Evolutionary conservation across 2,888 invertebrate species (phyloP).

Genomic region (Cotesia congregata): DNA sequence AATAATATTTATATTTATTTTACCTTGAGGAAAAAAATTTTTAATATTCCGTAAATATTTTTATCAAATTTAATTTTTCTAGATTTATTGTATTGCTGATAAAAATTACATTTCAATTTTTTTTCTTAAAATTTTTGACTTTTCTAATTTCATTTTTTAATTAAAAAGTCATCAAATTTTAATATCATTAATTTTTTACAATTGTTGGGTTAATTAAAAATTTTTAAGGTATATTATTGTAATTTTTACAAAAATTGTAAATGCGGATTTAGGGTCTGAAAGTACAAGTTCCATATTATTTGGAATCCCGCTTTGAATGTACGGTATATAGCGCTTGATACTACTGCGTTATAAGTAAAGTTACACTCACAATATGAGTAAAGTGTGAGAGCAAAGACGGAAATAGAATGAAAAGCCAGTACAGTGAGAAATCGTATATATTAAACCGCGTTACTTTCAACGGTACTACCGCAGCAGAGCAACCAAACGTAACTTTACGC

Average conservation of each 20-base stretch:
- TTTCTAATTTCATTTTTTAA: no score
- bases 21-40: no score
- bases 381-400: conserved; percentile 8
- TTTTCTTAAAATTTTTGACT: no score
- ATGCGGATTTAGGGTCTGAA: neutral
- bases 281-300: neutral
- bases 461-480: neutral
- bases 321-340: neutral
- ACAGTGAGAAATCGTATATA: neutral
- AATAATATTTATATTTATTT: no score
- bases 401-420: conserved; percentile 26
- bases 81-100: no score
- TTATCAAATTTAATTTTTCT: no score
- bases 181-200: neutral
- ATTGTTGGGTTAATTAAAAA: neutral
- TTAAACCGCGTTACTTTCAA: conserved; percentile 2
- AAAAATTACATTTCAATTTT: no score
- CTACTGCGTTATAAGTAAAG: neutral
- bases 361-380: neutral
- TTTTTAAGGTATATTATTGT: no score
- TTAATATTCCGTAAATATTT: no score
- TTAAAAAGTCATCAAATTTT: no score
- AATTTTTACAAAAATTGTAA: neutral
- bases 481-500: conserved; percentile 4
- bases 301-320: neutral